Base-by-base conservation (phyloP, 1,140 invertebrate species). In the Tigriopus japonicus region DNA sequence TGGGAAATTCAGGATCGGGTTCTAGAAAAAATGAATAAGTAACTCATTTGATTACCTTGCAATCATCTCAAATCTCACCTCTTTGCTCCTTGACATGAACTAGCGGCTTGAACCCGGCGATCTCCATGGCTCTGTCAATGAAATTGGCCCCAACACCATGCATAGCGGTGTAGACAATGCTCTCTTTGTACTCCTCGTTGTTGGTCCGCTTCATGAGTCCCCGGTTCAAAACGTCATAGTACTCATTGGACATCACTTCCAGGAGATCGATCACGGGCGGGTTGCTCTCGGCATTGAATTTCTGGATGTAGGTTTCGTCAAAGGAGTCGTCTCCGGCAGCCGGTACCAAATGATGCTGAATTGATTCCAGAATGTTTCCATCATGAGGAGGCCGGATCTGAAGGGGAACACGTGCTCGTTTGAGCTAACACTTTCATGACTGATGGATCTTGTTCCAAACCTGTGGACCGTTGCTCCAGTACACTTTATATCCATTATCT, bases 401-500 rank as follows among this genome's bases (percentile, higher is more conserved):
- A 10, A 35, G 64, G 62, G 62, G 41, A 60, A 3, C 28, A 35
- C 3, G 28, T 35, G 3, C n/a, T n/a, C n/a, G n/a, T n/a, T n/a
- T n/a, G n/a, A n/a, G n/a, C n/a, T n/a, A n/a, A n/a, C n/a, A n/a
- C n/a, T n/a, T n/a, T n/a, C n/a, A n/a, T n/a, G n/a, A n/a, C 28
- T 35, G 28, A 35, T n/a, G 28, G 28, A 3, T 35, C 28, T 35
- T 35, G 28, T 35, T 3, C 28, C 28, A 35, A 66, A 80, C 79
- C 72, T 84, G 94, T n/a, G 86, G 82, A 1, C 91, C 90, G 73
- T 97, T 96, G 19, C 75, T 74, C 84, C 91, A 94, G 70, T 96
- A 98, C 5, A 96, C 89, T 77, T 99, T 99, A 70, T 98, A 98
- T 5, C 96, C 96, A 73, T 99, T 99, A 69, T 99, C 94, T 55